phyloP scores from a whole-genome alignment of 2,113 vertebrate species.

The Felis chaus region DNA sequence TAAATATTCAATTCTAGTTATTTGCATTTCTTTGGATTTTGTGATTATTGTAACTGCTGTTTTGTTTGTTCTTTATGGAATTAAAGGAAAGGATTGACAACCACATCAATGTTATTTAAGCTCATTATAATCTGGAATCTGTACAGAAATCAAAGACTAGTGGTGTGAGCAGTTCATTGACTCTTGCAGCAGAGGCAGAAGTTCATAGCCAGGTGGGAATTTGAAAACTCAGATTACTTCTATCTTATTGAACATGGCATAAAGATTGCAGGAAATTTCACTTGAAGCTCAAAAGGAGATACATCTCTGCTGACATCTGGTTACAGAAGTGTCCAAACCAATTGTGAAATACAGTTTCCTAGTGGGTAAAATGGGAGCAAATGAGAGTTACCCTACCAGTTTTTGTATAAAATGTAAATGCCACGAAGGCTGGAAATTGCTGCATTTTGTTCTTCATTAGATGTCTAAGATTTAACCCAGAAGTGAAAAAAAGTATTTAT shows the following conservation, averaged over 20 bases:
- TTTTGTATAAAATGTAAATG: neutral
- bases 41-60: neutral
- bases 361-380: neutral
- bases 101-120: neutral
- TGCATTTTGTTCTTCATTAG: neutral
- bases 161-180: neutral
- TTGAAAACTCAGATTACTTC: neutral
- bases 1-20: neutral
- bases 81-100: neutral
- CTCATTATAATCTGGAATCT: neutral
- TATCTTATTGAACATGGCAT: conserved; percentile 1
- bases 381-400: neutral
- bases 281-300: conserved; percentile 27
- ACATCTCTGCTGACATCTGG: neutral
- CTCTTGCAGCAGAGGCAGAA: neutral
- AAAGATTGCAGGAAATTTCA: neutral
- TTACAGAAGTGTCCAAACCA: conserved; percentile 38
- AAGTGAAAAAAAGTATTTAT: neutral
- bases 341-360: conserved; percentile 24
- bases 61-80: conserved; percentile 19
- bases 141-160: conserved; percentile 10
- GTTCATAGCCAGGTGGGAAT: neutral
- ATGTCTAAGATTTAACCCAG: neutral
- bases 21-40: neutral
- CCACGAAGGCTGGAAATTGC: neutral